Percentiles rank a stretch among this genome's conserved stretches.
Conservation (phyloP, 1,140 invertebrate genomes). For the Brachionus koreanus region DNA sequence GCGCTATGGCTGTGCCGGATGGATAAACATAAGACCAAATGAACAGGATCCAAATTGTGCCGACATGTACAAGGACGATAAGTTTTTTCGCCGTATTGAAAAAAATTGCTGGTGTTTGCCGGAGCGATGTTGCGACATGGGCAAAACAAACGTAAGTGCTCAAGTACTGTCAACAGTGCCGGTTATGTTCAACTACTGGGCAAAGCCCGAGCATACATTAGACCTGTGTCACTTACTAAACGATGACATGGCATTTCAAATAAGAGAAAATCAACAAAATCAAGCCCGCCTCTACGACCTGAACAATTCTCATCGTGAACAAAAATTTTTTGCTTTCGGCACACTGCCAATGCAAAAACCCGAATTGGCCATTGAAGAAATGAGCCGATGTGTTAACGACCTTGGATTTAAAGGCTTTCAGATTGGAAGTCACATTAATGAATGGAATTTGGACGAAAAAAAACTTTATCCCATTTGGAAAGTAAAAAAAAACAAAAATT, state of each 20-base stretch:
- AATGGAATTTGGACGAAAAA: slow-evolving; percentile 64
- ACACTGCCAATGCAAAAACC: slow-evolving; percentile 65
- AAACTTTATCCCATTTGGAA: slow-evolving; percentile 63
- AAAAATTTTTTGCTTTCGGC: slow-evolving; percentile 61
- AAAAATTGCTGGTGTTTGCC: slow-evolving; percentile 63
- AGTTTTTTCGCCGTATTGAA: slow-evolving; percentile 63
- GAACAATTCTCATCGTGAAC: background rate
- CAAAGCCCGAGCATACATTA: slow-evolving; percentile 62
- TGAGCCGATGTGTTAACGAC: slow-evolving; percentile 61
- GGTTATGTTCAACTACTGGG: slow-evolving; percentile 68
- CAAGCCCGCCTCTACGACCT: slow-evolving; percentile 41
- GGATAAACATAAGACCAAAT: slow-evolving; percentile 61
- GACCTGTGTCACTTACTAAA: slow-evolving; percentile 62
- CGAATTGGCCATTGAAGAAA: slow-evolving; percentile 61
- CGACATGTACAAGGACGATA: slow-evolving; percentile 63
- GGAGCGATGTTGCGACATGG: slow-evolving; percentile 59
- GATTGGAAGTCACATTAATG: slow-evolving; percentile 65
- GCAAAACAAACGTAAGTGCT: slow-evolving; percentile 55
- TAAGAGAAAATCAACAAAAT: slow-evolving; percentile 58
- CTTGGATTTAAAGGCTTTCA: slow-evolving; percentile 62
- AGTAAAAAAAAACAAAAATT: no score
- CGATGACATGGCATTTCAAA: slow-evolving; percentile 61
- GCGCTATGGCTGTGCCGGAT: slow-evolving; percentile 65
- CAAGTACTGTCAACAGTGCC: slow-evolving; percentile 67
- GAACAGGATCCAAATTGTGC: slow-evolving; percentile 54